Evolutionary conservation across 2,888 invertebrate species (phyloP).

Genomic region (Agrotis segetum): DNA sequence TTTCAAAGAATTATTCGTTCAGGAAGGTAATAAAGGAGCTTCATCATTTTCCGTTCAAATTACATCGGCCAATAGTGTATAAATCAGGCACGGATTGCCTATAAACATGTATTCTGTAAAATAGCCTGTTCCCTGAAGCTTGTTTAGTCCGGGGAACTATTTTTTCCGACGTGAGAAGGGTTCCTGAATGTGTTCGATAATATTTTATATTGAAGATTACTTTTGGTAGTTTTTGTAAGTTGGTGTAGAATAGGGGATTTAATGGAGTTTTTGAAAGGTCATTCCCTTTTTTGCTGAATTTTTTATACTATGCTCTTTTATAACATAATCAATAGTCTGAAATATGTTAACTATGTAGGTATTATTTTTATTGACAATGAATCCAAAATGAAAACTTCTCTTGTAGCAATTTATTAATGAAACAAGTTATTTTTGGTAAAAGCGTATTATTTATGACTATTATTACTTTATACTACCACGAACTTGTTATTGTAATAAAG

Average conservation of each 20-base stretch:
- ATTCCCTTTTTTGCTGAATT: not conserved
- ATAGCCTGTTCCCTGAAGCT: slow-evolving; percentile 58
- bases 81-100: slow-evolving; percentile 62
- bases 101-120: slow-evolving; percentile 63
- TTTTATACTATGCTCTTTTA: not conserved
- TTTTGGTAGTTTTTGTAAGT: slow-evolving; percentile 21
- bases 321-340: too few relatives aligned
- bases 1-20: slow-evolving; percentile 6
- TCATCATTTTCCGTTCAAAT: slow-evolving; percentile 57
- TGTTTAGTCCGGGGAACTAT: slow-evolving; percentile 55
- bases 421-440: too few relatives aligned
- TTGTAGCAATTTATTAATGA: too few relatives aligned
- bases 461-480: too few relatives aligned
- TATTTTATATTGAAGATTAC: slow-evolving; percentile 55
- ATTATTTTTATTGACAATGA: too few relatives aligned
- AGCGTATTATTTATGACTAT: too few relatives aligned
- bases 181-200: slow-evolving; percentile 45
- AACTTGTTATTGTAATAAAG: too few relatives aligned
- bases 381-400: too few relatives aligned
- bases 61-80: slow-evolving; percentile 49
- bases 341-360: too few relatives aligned
- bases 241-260: slow-evolving; percentile 1
- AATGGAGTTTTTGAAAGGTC: slow-evolving; percentile 8
- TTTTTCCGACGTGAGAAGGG: slow-evolving; percentile 52
- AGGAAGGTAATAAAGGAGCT: slow-evolving; percentile 12